Base-by-base conservation (phyloP, 1,140 invertebrate genomes). In the Subanguina moxae region DNA sequence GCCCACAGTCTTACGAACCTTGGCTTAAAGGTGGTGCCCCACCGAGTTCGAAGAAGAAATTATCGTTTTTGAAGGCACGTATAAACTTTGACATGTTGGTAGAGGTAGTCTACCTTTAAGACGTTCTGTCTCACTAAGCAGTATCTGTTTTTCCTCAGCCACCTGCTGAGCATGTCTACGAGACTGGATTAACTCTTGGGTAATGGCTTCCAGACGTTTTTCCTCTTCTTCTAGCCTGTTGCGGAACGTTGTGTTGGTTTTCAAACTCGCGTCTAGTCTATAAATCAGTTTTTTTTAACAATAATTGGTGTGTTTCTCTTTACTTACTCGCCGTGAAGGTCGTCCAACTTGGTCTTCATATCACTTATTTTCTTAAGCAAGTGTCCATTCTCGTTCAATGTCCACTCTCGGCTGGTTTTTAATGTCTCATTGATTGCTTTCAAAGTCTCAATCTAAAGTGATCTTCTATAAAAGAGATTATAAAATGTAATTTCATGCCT, bases 51-150 rank as follows among this genome's bases (percentile, higher is more conserved):
- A n/a, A n/a, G n/a, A n/a, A n/a, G n/a, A n/a, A n/a, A n/a, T n/a
- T n/a, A n/a, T n/a, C n/a, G n/a, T n/a, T n/a, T n/a, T n/a, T n/a
- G n/a, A n/a, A n/a, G n/a, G n/a, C n/a, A n/a, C n/a, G n/a, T n/a
- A n/a, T n/a, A n/a, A n/a, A n/a, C n/a, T n/a, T n/a, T n/a, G n/a
- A n/a, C n/a, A n/a, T n/a, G n/a, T n/a, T n/a, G n/a, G n/a, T n/a
- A n/a, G n/a, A n/a, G n/a, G n/a, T n/a, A n/a, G n/a, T n/a, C n/a
- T 21, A 80, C 78, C 75, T 61, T 81, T 81, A 23, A 81, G 56
- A 13, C 76, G 38, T n/a, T 80, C 76, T 17, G 80, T 68, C 59
- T 81, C 79, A 46, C 65, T 71, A 5, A 64, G 64, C 9, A 76
- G 62, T 5, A 72, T 59, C 52, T 72, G 43, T 43, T 76, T 76